A percentile compares a stretch with the other conserved stretches of the same genome.
Conservation (phyloP, 2,797 vertebrate genomes). For the Lemur catta region DNA sequence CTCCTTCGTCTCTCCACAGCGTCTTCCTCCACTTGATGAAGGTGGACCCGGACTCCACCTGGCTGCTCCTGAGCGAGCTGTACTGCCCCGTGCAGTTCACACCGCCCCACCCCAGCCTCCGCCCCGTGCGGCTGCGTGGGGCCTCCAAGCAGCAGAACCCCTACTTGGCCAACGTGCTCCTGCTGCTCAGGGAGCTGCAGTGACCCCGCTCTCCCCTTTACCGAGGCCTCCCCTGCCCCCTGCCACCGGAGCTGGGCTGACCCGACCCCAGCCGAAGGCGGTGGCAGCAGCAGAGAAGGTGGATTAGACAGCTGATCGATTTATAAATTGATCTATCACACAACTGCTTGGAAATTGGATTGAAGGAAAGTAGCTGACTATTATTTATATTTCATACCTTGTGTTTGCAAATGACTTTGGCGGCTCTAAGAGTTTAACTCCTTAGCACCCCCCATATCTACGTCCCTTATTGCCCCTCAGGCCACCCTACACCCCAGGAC, state of each 20-base stretch:
- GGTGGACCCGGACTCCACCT: conserved; percentile 90
- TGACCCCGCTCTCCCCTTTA: accelerated
- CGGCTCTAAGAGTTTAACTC: conserved; percentile 57
- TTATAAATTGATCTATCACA: conserved; percentile 68
- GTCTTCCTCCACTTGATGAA: conserved; percentile 91
- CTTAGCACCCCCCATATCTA: neutral
- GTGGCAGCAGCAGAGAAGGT: neutral
- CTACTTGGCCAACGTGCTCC: conserved; percentile 87
- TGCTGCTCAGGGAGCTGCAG: conserved; percentile 84
- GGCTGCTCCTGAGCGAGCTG: conserved; percentile 90
- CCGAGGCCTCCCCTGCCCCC: neutral
- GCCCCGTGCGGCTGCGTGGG: conserved; percentile 81
- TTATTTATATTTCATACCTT: conserved; percentile 60
- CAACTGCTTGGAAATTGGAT: conserved; percentile 69
- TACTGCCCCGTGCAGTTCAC: conserved; percentile 85
- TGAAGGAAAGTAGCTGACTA: conserved; percentile 65
- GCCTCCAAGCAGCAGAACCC: conserved; percentile 81
- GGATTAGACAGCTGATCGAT: conserved; percentile 43
- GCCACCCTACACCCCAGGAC: neutral
- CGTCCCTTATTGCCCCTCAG: neutral
- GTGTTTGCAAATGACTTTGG: conserved; percentile 64
- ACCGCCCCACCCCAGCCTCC: conserved; percentile 87
- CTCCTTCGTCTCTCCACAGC: conserved; percentile 78
- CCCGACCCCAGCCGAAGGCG: neutral
- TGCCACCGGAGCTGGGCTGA: neutral